These are phyloP conservation scores for Sebastes baramenuke DNA, from an alignment of 2,797 vertebrate genomes.

Conservation along the genomic window DNA sequence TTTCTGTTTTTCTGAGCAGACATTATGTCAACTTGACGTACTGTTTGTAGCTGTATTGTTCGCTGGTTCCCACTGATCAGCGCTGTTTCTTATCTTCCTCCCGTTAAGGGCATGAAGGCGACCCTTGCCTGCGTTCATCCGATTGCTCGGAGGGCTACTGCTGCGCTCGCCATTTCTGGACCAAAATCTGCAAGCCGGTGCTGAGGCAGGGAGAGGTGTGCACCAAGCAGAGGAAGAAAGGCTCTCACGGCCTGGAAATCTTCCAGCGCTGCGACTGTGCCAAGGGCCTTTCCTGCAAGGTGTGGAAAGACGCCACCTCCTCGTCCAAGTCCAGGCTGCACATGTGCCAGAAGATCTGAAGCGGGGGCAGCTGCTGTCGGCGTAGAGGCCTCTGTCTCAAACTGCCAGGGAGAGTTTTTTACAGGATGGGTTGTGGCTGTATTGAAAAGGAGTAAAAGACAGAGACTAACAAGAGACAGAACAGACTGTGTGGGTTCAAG, in stretches of 20 bases:
- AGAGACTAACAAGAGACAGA: slow-evolving; percentile 73
- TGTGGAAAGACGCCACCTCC: slow-evolving; percentile 98
- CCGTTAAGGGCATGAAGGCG: slow-evolving; percentile 90
- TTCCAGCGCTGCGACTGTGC: slow-evolving; percentile 99
- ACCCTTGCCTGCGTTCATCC: slow-evolving; percentile 93
- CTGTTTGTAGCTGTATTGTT: background rate
- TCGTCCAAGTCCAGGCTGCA: slow-evolving; percentile 98
- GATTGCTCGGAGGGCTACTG: slow-evolving; percentile 95
- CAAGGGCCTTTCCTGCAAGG: slow-evolving; percentile 96
- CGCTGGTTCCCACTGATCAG: slow-evolving; percentile 8
- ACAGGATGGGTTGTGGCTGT: slow-evolving; percentile 62
- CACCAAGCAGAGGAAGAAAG: slow-evolving; percentile 97
- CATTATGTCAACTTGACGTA: background rate
- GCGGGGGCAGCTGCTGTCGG: slow-evolving; percentile 58
- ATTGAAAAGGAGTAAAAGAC: slow-evolving; percentile 65
- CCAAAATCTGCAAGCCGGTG: slow-evolving; percentile 99
- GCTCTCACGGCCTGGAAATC: slow-evolving; percentile 95
- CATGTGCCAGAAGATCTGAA: slow-evolving; percentile 95
- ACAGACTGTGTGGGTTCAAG: slow-evolving; percentile 59
- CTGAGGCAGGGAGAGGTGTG: slow-evolving; percentile 95
- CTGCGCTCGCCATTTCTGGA: slow-evolving; percentile 99
- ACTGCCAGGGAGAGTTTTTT: slow-evolving; percentile 62
- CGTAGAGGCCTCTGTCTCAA: slow-evolving; percentile 60
- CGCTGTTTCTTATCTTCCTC: background rate
- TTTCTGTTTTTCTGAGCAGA: slow-evolving; percentile 20